These are phyloP conservation scores for Enteromius radiatus DNA, from an alignment of 2,797 vertebrate genomes.

Conservation along the genomic window DNA sequence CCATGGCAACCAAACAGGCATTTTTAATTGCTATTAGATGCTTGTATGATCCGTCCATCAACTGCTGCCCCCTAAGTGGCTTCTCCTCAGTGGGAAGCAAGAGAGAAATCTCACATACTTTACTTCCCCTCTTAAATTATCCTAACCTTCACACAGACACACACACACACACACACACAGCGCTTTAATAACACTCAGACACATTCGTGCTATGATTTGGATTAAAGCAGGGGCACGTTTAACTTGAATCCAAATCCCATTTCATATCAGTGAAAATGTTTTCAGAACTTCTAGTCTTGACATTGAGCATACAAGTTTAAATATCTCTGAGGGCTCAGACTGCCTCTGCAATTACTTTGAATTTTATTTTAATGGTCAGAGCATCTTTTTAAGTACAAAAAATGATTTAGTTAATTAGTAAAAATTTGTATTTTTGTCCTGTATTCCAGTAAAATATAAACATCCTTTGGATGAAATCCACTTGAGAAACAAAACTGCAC, in stretches of 20 bases:
- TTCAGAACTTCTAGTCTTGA: constrained; percentile 4
- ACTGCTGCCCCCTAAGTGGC: constrained; percentile 61
- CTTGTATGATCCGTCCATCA: constrained; percentile 74
- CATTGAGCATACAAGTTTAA: constrained; percentile 12
- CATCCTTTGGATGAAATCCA: neutral
- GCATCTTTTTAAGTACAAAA: neutral
- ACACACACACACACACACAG: constrained; percentile 25
- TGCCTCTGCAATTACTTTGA: neutral
- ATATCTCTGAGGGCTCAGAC: neutral
- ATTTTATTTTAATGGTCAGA: neutral
- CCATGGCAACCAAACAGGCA: constrained; percentile 75
- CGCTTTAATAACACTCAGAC: constrained; percentile 24
- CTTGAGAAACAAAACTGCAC: neutral
- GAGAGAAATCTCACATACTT: constrained; percentile 43
- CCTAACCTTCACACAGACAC: constrained; percentile 29
- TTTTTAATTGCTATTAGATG: constrained; percentile 79
- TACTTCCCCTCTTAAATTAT: constrained; percentile 43
- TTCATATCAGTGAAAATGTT: constrained; percentile 6
- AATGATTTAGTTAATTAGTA: neutral
- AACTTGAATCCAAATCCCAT: constrained; percentile 23
- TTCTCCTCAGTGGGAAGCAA: constrained; percentile 41
- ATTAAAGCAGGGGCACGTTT: constrained; percentile 19
- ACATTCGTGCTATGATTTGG: neutral
- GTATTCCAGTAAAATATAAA: neutral
- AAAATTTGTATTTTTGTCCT: neutral